A percentile compares a stretch with the other conserved stretches of the same genome.
Conservation (phyloP, 37 sponge, comb jelly and placozoan genomes). For the Agelas oroides region DNA sequence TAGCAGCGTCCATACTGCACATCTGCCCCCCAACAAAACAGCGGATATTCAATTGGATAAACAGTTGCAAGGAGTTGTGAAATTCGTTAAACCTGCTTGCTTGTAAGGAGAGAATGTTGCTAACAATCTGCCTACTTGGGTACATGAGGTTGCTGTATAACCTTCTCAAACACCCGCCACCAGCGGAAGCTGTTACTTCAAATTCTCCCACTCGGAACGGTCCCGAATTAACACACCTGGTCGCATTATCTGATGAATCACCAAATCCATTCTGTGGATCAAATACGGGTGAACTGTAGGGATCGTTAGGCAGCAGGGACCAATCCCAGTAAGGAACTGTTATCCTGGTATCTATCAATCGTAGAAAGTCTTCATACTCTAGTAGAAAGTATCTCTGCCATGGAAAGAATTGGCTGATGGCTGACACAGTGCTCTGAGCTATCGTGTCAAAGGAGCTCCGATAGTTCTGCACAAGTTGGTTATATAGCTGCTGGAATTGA, state of each 20-base stretch:
- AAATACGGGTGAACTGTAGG: constrained; percentile 53
- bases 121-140: constrained; percentile 2
- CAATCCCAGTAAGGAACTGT: constrained; percentile 87
- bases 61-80: constrained; percentile 15
- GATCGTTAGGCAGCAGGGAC: constrained; percentile 32
- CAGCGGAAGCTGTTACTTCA: constrained; percentile 14
- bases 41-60: constrained; percentile 23
- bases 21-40: constrained; percentile 75
- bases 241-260: constrained; percentile 18
- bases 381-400: constrained; percentile 77
- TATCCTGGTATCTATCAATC: constrained; percentile 43
- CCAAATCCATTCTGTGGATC: constrained; percentile 72
- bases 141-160: constrained; percentile 1
- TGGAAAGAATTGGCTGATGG: constrained; percentile 55
- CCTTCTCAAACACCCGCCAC: constrained; percentile 56
- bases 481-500: constrained; percentile 52
- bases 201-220: constrained; percentile 61
- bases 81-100: constrained; percentile 29
- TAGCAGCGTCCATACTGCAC: constrained; percentile 58
- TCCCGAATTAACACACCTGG: constrained; percentile 62
- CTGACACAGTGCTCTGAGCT: constrained; percentile 22
- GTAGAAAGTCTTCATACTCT: constrained; percentile 78
- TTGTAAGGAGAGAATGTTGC: constrained; percentile 25
- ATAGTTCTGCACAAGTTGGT: constrained; percentile 46
- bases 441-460: constrained; percentile 7